Percentiles rank a stretch among this genome's conserved stretches.
phyloP scores from a whole-genome alignment of 2,888 invertebrate genomes.

The Polydrusus pterygomalis region DNA sequence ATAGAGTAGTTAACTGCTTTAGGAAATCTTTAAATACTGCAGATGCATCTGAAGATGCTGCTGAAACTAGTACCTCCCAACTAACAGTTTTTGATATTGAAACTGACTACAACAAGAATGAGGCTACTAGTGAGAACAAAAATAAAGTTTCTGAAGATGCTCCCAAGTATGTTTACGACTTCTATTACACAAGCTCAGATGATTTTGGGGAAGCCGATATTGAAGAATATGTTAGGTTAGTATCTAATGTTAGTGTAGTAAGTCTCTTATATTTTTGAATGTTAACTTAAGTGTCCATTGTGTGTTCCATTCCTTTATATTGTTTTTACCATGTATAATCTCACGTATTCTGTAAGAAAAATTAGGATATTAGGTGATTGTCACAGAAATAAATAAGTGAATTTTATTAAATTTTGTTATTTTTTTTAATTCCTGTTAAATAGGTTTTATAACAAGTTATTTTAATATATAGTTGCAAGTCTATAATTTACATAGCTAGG shows the following conservation, averaged over 20 bases:
- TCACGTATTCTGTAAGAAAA: conserved; percentile 22
- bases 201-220: conserved; percentile 71
- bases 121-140: conserved; percentile 53
- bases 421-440: conserved; percentile 4
- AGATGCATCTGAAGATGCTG: conserved; percentile 58
- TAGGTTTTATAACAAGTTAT: too few species aligned
- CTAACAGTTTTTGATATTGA: conserved; percentile 78
- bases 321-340: conserved; percentile 20
- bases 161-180: conserved; percentile 77
- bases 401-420: conserved; percentile 12
- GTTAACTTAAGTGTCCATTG: conserved; percentile 12
- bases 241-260: conserved; percentile 42
- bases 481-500: background rate
- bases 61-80: conserved; percentile 61
- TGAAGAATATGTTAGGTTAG: conserved; percentile 70
- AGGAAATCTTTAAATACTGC: conserved; percentile 67
- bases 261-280: conserved; percentile 40
- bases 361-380: conserved; percentile 13
- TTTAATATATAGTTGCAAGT: background rate
- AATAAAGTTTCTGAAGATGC: conserved; percentile 47
- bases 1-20: conserved; percentile 77
- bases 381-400: background rate
- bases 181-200: conserved; percentile 76
- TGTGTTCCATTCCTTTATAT: conserved; percentile 33
- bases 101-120: conserved; percentile 64